These are phyloP conservation scores for Steinernema hermaphroditum DNA, from an alignment of 2,888 invertebrate species.

Conservation along the genomic window DNA sequence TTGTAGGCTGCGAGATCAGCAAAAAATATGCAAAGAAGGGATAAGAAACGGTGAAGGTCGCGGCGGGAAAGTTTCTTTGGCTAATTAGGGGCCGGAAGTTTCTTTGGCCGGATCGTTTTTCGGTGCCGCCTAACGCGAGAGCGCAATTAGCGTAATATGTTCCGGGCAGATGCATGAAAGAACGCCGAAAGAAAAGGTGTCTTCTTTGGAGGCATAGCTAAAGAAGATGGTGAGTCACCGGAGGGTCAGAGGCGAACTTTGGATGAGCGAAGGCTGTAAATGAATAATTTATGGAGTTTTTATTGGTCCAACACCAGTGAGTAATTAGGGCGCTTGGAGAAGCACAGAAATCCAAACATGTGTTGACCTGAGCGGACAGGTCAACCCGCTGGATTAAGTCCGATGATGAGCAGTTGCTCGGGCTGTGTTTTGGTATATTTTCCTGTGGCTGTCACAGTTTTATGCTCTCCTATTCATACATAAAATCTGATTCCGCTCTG, in stretches of 20 bases:
- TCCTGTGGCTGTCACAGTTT: too few relatives aligned
- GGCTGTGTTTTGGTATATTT: too few relatives aligned
- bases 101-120: conserved; percentile 8
- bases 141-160: neutral
- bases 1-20: too few relatives aligned
- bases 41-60: neutral
- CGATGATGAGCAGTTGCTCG: conserved; percentile 6
- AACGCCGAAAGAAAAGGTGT: neutral
- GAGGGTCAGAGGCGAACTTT: neutral
- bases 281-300: neutral
- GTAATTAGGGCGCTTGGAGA: conserved; percentile 11
- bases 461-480: too few relatives aligned
- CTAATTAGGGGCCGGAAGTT: neutral
- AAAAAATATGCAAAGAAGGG: neutral
- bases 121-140: neutral
- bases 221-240: neutral
- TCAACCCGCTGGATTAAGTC: neutral
- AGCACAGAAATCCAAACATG: conserved; percentile 8
- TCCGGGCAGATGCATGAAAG: neutral
- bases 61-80: neutral
- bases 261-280: neutral
- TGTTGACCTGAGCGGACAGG: conserved; percentile 13
- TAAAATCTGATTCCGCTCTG: too few relatives aligned
- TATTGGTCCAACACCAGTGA: neutral
- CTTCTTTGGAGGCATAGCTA: neutral